Base-by-base conservation (phyloP, 30 jellyfish, hydroid and myxozoan genomes). In the Sanderia malayensis region DNA sequence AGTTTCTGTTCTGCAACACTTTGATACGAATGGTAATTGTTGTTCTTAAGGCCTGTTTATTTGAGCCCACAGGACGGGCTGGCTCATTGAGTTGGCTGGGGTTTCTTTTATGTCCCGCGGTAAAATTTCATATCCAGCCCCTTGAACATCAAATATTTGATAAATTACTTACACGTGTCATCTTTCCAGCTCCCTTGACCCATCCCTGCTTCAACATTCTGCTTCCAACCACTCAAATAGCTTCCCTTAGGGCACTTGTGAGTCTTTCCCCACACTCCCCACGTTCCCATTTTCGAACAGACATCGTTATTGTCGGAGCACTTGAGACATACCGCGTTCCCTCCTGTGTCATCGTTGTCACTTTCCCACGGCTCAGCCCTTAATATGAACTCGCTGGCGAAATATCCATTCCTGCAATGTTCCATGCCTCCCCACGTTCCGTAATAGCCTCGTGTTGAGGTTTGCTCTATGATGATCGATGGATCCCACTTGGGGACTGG, bases 251-350 rank as follows among this genome's bases (percentile, higher is more conserved):
- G 89, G 47, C 89, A 77, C 4, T 19, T 46, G 25, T 62, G 34
- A 0, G n/a, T 53, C 74, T 77, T 74, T 15, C 58, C 22, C 89
- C 89, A 77, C 25, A 18, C 74, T 17, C 89, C 89, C 88, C 88
- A 76, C 10, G 61, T 59, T 26, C 80, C 85, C 61, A 24, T 64
- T 25, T 76, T 61, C 9, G 88, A 76, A 46, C 88, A 76, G 59
- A 46, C 33, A 2, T 64, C 61, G 21, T 25, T 25, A 8, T 29
- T 31, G 44, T 19, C 80, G n/a, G 10, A 3, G 55, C 88, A 76
- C 13, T 13, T 46, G 0, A 76, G 44, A 64, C 88, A 61, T 0
- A 76, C 88, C 0, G 73, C 88, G 31, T 76, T 76, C 27, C 80
- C 88, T 31, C 80, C 88, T 22, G 88, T 31, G 63, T 76, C 88